Conservation (phyloP, 2,888 invertebrate species). For the Drosophila siamana region DNA sequence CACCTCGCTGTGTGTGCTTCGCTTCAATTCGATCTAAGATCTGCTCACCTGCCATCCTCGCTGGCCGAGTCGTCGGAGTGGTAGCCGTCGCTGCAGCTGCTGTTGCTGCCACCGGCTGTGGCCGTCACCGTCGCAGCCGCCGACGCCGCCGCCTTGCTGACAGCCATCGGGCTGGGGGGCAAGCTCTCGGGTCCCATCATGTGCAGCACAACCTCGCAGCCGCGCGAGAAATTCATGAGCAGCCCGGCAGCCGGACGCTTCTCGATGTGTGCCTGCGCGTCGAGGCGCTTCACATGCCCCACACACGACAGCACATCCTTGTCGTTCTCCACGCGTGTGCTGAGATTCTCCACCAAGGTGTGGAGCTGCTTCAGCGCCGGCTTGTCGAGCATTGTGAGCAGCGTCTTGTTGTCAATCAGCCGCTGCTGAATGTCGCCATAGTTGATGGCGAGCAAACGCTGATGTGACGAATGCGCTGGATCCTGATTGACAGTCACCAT, state of each 20-base stretch:
- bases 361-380: conserved; percentile 91
- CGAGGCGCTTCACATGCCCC: conserved; percentile 89
- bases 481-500: conserved; percentile 88
- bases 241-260: conserved; percentile 89
- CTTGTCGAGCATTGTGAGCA: conserved; percentile 93
- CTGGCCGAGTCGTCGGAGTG: conserved; percentile 90
- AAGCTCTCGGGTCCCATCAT: conserved; percentile 88
- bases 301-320: conserved; percentile 93
- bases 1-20: not conserved
- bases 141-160: conserved; percentile 49
- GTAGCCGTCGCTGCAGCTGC: conserved; percentile 92
- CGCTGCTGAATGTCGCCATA: conserved; percentile 95
- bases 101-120: conserved; percentile 53
- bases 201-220: conserved; percentile 91
- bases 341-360: conserved; percentile 89
- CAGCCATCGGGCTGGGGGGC: conserved; percentile 84
- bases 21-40: not conserved
- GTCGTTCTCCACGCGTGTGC: conserved; percentile 94
- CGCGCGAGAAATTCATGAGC: conserved; percentile 91
- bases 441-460: conserved; percentile 92
- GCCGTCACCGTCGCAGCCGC: conserved; percentile 82
- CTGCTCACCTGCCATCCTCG: conserved; percentile 84
- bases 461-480: conserved; percentile 95
- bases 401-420: conserved; percentile 95
- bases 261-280: conserved; percentile 88